Percentiles rank a stretch among this genome's conserved stretches.
Evolutionary conservation across 2,888 invertebrate species (phyloP).

Genomic region (Hypolimnas misippus): DNA sequence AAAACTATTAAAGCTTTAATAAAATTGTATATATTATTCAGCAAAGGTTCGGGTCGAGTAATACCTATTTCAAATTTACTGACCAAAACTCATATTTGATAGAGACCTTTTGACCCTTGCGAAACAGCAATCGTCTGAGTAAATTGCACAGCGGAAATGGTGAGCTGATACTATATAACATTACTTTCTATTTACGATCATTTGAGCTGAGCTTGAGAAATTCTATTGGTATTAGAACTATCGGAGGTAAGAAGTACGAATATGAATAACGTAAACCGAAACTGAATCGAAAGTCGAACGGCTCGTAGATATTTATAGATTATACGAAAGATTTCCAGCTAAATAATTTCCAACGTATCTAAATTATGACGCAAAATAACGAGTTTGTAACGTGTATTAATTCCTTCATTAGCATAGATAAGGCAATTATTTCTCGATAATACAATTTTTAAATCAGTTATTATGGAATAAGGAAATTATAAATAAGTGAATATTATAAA

Average conservation of each 20-base stretch:
- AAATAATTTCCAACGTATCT: not conserved
- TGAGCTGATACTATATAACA: conserved; percentile 31
- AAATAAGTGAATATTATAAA: not conserved
- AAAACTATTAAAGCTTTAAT: conserved; percentile 30
- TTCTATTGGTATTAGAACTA: conserved; percentile 31
- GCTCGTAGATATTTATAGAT: conserved; percentile 1
- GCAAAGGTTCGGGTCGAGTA: conserved; percentile 34
- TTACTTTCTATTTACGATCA: conserved; percentile 36
- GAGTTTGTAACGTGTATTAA: not conserved
- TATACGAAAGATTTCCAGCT: conserved; percentile 3
- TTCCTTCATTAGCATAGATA: not conserved
- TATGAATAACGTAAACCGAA: conserved; percentile 4
- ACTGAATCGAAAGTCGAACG: conserved; percentile 15
- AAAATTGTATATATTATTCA: conserved; percentile 35
- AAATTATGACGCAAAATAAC: not conserved
- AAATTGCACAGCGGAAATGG: conserved; percentile 42
- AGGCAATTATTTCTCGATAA: not conserved
- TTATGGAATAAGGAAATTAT: not conserved
- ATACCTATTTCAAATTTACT: conserved; percentile 43
- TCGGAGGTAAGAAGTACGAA: conserved; percentile 16
- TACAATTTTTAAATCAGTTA: not conserved
- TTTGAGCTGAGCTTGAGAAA: conserved; percentile 32
- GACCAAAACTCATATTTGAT: conserved; percentile 46
- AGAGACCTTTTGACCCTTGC: conserved; percentile 44
- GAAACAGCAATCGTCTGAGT: conserved; percentile 40